phyloP scores from a whole-genome alignment of 2,888 invertebrate genomes.

The Sarcophaga subvicina region DNA sequence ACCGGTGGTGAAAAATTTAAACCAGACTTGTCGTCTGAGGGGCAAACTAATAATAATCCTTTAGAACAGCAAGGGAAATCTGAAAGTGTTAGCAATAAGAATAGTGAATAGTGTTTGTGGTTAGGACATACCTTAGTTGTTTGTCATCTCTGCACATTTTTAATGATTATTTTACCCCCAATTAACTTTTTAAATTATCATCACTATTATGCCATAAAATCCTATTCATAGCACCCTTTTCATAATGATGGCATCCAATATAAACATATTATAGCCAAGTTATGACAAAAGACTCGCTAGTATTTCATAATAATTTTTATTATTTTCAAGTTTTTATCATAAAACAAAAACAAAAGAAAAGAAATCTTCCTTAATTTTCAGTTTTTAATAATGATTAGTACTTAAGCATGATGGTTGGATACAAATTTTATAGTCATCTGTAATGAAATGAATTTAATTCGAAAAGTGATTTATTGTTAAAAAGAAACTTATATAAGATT shows the following conservation, averaged over 20 bases:
- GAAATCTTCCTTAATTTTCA: conserved; percentile 33
- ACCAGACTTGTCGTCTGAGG: too few species aligned
- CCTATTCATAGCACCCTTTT: conserved; percentile 58
- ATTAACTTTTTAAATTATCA: conserved; percentile 28
- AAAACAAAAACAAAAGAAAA: conserved; percentile 4
- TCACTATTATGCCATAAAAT: conserved; percentile 24
- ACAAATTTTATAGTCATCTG: conserved; percentile 58
- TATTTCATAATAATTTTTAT: conserved; percentile 25
- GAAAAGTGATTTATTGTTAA: conserved; percentile 67
- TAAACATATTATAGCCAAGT: conserved; percentile 6
- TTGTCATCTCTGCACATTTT: conserved; percentile 62
- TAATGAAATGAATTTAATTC: conserved; percentile 65
- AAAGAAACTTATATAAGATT: conserved; percentile 49
- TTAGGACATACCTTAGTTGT: conserved; percentile 66
- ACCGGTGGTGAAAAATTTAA: background rate
- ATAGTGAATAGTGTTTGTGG: conserved; percentile 69
- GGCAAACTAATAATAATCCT: conserved; percentile 51
- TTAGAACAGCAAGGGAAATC: conserved; percentile 60
- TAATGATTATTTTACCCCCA: conserved; percentile 31
- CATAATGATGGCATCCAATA: background rate
- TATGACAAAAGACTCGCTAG: conserved; percentile 50
- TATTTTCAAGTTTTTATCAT: conserved; percentile 13
- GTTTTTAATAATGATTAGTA: conserved; percentile 43
- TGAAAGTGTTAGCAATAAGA: conserved; percentile 48
- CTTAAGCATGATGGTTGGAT: conserved; percentile 50